A percentile compares a stretch with the other conserved stretches of the same genome.
Evolutionary conservation across 2,113 vertebrate species (phyloP).

Genomic region (Cyprinodon brontotheroides): DNA sequence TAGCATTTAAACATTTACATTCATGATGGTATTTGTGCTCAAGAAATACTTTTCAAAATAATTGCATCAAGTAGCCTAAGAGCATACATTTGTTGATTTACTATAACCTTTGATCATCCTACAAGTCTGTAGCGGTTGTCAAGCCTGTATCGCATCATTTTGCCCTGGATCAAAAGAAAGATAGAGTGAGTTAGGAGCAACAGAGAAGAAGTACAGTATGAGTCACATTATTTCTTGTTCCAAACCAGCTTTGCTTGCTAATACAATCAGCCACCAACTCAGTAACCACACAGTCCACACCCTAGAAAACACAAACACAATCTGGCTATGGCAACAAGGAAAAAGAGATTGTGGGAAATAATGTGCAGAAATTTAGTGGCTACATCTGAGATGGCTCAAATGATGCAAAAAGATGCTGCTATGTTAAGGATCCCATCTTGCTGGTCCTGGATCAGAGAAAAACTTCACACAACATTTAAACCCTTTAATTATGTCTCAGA

Average conservation of each 20-base stretch:
- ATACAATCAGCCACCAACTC: constrained; percentile 56
- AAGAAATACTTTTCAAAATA: not conserved
- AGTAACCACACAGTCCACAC: constrained; percentile 52
- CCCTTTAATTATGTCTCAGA: constrained; percentile 29
- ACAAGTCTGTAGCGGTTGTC: not conserved
- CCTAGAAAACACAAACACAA: constrained; percentile 56
- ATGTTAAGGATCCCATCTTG: constrained; percentile 19
- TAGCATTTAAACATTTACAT: not conserved
- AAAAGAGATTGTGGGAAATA: constrained; percentile 50
- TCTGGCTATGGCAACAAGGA: constrained; percentile 45
- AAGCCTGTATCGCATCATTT: constrained; percentile 33
- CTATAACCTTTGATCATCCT: constrained; percentile 13
- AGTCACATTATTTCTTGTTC: constrained; percentile 51
- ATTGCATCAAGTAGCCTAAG: not conserved
- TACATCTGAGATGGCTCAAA: constrained; percentile 23
- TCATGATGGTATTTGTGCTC: not conserved
- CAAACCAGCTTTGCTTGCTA: constrained; percentile 52
- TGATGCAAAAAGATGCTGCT: constrained; percentile 27
- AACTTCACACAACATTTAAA: constrained; percentile 4
- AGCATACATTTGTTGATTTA: not conserved
- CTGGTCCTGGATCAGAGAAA: constrained; percentile 42
- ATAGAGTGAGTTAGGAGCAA: constrained; percentile 38
- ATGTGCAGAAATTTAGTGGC: constrained; percentile 24
- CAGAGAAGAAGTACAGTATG: constrained; percentile 35
- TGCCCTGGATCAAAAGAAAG: constrained; percentile 40